Percentiles rank a stretch among this genome's conserved stretches.
phyloP scores from a whole-genome alignment of 2,888 invertebrate genomes.

The Drepana falcataria region DNA sequence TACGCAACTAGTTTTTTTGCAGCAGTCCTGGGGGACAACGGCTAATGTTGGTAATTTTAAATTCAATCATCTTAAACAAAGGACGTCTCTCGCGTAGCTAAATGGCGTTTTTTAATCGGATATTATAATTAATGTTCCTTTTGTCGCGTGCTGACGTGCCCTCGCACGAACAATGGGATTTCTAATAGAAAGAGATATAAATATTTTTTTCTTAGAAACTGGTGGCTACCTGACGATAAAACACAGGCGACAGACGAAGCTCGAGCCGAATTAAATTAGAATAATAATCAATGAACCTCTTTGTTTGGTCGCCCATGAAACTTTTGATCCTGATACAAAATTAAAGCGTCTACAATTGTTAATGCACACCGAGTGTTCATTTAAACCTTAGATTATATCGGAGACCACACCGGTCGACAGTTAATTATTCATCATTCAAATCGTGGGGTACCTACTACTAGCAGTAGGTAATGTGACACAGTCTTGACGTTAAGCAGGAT shows the following conservation, averaged over 20 bases:
- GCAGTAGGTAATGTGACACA: background rate
- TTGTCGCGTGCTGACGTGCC: slow-evolving; percentile 78
- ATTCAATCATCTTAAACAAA: slow-evolving; percentile 78
- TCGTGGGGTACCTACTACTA: background rate
- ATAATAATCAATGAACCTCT: slow-evolving; percentile 61
- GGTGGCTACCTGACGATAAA: slow-evolving; percentile 75
- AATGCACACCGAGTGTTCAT: slow-evolving; percentile 18
- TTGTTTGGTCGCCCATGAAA: slow-evolving; percentile 41
- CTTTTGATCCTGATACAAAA: slow-evolving; percentile 28
- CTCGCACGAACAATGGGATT: slow-evolving; percentile 76
- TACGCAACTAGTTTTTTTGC: slow-evolving; percentile 36
- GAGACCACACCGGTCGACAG: slow-evolving; percentile 3
- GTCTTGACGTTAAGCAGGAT: slow-evolving; percentile 3
- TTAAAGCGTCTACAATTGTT: slow-evolving; percentile 22
- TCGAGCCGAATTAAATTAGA: slow-evolving; percentile 68
- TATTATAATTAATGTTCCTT: slow-evolving; percentile 80
- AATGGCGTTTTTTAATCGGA: slow-evolving; percentile 79
- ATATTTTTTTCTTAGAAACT: slow-evolving; percentile 73
- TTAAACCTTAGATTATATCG: slow-evolving; percentile 8
- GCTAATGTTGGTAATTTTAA: slow-evolving; percentile 71
- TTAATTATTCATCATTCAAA: background rate
- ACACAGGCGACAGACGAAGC: slow-evolving; percentile 64
- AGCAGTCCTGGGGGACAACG: slow-evolving; percentile 49
- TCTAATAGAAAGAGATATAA: slow-evolving; percentile 77
- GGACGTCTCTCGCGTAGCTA: slow-evolving; percentile 68